A percentile compares a stretch with the other conserved stretches of the same genome.
Conservation (phyloP, 2,888 invertebrate species). For the Caradrina clavipalpis region DNA sequence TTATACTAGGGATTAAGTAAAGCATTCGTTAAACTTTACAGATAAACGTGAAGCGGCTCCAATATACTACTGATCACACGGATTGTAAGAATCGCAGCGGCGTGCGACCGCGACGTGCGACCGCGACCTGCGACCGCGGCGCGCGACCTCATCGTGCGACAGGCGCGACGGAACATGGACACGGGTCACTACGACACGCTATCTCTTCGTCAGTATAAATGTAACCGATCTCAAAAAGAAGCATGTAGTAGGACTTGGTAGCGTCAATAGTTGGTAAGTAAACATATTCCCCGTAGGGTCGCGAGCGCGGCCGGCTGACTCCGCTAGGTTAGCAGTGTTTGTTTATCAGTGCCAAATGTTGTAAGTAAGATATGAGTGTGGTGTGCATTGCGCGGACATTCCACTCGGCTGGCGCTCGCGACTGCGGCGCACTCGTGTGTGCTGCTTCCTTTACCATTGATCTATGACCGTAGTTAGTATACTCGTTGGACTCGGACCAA, state of each 20-base stretch:
- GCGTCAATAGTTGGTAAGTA: slow-evolving; percentile 26
- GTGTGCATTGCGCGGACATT: slow-evolving; percentile 12
- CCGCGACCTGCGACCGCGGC: too few species aligned
- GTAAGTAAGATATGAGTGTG: slow-evolving; percentile 55
- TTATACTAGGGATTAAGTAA: too few species aligned
- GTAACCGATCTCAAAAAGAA: slow-evolving; percentile 44
- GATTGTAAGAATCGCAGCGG: background rate
- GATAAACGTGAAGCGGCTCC: slow-evolving; percentile 30
- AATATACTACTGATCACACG: slow-evolving; percentile 1
- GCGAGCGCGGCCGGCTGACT: slow-evolving; percentile 24
- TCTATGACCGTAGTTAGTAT: slow-evolving; percentile 38
- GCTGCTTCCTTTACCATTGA: slow-evolving; percentile 56
- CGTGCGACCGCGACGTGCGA: background rate
- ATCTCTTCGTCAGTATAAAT: slow-evolving; percentile 30
- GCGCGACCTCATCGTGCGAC: too few species aligned
- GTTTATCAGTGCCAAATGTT: slow-evolving; percentile 77
- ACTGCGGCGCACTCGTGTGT: too few species aligned
- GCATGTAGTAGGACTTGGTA: slow-evolving; percentile 25
- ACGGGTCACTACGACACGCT: background rate
- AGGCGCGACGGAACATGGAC: too few species aligned
- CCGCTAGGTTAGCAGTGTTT: slow-evolving; percentile 53
- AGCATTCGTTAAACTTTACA: slow-evolving; percentile 10
- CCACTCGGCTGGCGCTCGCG: too few species aligned
- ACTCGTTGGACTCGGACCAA: slow-evolving; percentile 67
- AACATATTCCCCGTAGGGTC: background rate